phyloP scores from a whole-genome alignment of 2,888 invertebrate genomes.

The Euplexia lucipara region DNA sequence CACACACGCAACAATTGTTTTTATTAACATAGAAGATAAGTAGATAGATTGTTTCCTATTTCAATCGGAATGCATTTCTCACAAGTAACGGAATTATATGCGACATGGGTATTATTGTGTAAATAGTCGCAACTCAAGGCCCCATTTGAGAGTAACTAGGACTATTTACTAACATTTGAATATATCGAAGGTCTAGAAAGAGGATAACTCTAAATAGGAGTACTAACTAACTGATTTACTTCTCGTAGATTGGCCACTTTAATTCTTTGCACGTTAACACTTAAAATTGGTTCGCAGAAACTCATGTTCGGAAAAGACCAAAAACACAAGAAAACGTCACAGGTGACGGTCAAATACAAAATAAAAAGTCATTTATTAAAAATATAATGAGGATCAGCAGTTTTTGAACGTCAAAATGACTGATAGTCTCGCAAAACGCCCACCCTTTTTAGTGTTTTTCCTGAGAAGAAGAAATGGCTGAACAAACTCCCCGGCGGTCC shows the following conservation, averaged over 20 bases:
- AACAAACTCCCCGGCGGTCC: too few relatives aligned
- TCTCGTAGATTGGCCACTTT: neutral
- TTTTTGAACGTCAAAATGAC: too few relatives aligned
- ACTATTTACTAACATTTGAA: conserved; percentile 35
- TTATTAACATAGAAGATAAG: too few relatives aligned
- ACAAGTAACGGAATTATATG: conserved; percentile 1
- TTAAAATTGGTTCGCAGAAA: conserved; percentile 1
- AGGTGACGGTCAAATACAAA: too few relatives aligned
- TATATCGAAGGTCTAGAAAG: conserved; percentile 48
- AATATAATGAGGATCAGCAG: too few relatives aligned
- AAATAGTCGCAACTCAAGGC: conserved; percentile 34
- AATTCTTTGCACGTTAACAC: neutral
- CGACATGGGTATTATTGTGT: conserved; percentile 24
- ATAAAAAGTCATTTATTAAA: too few relatives aligned
- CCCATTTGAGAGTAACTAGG: conserved; percentile 6
- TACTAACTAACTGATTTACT: conserved; percentile 2
- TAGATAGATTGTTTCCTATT: neutral
- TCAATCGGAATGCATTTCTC: conserved; percentile 15
- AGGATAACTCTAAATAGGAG: conserved; percentile 24
- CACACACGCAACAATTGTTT: too few relatives aligned
- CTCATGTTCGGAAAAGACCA: neutral
- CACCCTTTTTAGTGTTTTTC: too few relatives aligned
- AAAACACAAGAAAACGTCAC: neutral
- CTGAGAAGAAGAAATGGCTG: too few relatives aligned
- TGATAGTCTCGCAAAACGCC: too few relatives aligned